Conservation (phyloP, 2,888 invertebrate genomes). For the Gonocerus acuteangulatus region DNA sequence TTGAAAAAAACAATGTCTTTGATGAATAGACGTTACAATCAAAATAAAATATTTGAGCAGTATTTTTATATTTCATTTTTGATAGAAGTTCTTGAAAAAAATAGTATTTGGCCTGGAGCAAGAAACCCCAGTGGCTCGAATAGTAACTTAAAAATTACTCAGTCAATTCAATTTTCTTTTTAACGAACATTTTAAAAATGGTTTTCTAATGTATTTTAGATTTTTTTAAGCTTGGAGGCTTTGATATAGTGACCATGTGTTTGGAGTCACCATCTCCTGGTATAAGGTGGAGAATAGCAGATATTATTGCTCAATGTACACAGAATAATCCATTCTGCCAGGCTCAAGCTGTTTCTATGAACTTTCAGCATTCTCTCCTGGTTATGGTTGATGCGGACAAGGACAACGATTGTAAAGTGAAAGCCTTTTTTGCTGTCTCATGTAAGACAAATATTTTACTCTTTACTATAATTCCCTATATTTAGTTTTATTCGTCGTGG, state of each 20-base stretch:
- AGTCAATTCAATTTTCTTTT: no score
- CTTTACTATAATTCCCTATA: background rate
- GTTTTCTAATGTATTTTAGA: constrained; percentile 49
- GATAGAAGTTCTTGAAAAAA: no score
- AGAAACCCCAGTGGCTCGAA: no score
- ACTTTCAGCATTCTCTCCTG: constrained; percentile 57
- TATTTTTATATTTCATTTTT: no score
- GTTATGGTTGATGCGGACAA: constrained; percentile 52
- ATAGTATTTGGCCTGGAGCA: no score
- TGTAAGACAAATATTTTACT: constrained; percentile 50
- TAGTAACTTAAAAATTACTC: no score
- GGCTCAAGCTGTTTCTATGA: constrained; percentile 56
- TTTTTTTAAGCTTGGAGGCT: constrained; percentile 78
- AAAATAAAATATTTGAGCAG: no score
- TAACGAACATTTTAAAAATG: no score
- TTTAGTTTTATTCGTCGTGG: no score
- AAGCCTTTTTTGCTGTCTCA: constrained; percentile 71
- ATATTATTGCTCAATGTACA: constrained; percentile 66
- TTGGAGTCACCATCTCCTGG: constrained; percentile 54
- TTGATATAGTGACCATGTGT: constrained; percentile 60
- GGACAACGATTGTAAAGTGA: constrained; percentile 52
- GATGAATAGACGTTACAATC: no score
- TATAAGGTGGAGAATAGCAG: constrained; percentile 57
- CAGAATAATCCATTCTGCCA: constrained; percentile 86
- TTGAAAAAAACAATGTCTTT: no score